Conservation (phyloP, 1,140 invertebrate species). For the Drosophila tropicalis region DNA sequence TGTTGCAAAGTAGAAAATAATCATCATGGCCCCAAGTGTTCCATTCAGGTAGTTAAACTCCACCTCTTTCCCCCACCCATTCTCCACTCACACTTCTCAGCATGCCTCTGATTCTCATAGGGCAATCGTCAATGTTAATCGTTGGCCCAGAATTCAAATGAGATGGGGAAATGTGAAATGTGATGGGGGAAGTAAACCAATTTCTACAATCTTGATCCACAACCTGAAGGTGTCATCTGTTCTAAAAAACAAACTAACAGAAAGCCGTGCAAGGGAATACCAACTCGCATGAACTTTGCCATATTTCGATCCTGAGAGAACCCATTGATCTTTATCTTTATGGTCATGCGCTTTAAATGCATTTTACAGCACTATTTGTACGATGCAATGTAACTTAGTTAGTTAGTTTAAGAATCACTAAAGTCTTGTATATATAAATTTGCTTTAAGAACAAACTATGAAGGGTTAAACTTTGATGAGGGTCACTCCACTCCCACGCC, state of each 20-base stretch:
- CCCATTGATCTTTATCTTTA: too few relatives aligned
- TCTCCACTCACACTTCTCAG: neutral
- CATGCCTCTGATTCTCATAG: conserved; percentile 8
- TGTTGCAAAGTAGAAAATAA: conserved; percentile 60
- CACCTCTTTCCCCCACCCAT: neutral
- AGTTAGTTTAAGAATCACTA: too few relatives aligned
- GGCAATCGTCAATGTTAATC: conserved; percentile 49
- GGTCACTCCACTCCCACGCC: neutral
- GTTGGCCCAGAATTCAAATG: conserved; percentile 30
- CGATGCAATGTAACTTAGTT: too few relatives aligned
- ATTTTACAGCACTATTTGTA: too few relatives aligned
- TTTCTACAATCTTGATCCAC: neutral
- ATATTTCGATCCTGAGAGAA: too few relatives aligned
- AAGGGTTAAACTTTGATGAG: neutral
- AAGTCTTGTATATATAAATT: too few relatives aligned
- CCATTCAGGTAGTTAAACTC: conserved; percentile 25
- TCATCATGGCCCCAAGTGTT: conserved; percentile 46
- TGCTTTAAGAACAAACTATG: too few relatives aligned
- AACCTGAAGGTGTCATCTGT: neutral
- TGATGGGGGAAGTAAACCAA: neutral
- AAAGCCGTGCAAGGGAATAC: too few relatives aligned
- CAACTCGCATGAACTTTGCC: too few relatives aligned
- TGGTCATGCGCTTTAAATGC: too few relatives aligned
- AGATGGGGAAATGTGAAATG: conserved; percentile 16
- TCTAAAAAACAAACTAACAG: neutral